Evolutionary conservation across 2,888 invertebrate species (phyloP).

Genomic region (Eledone cirrhosa): DNA sequence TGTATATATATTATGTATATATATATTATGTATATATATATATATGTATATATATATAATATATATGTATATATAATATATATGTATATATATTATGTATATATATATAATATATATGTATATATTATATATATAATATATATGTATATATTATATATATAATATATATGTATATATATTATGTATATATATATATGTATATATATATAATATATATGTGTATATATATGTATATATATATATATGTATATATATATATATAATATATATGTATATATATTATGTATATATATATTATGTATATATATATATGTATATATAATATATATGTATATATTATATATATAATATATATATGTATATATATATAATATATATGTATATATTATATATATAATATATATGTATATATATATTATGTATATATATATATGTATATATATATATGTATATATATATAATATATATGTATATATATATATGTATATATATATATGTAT

Average conservation of each 20-base stretch:
- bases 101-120: constrained; percentile 12
- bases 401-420: background rate
- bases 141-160: constrained; percentile 1
- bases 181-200: background rate
- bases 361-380: constrained; percentile 15
- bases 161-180: constrained; percentile 14
- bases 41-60: background rate
- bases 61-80: constrained; percentile 5
- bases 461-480: constrained; percentile 16
- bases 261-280: background rate
- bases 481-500: background rate
- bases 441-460: background rate
- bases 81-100: background rate
- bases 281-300: no score
- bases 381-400: constrained; percentile 18
- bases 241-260: constrained; percentile 12
- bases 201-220: constrained; percentile 9
- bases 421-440: constrained; percentile 11
- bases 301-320: constrained; percentile 16
- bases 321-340: constrained; percentile 3
- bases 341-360: no score
- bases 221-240: constrained; percentile 15
- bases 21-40: background rate
- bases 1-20: background rate
- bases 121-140: background rate